A percentile compares a stretch with the other conserved stretches of the same genome.
These are phyloP conservation scores for Pipistrellus pipistrellus DNA, from an alignment of 2,797 vertebrate species.

Conservation along the genomic window DNA sequence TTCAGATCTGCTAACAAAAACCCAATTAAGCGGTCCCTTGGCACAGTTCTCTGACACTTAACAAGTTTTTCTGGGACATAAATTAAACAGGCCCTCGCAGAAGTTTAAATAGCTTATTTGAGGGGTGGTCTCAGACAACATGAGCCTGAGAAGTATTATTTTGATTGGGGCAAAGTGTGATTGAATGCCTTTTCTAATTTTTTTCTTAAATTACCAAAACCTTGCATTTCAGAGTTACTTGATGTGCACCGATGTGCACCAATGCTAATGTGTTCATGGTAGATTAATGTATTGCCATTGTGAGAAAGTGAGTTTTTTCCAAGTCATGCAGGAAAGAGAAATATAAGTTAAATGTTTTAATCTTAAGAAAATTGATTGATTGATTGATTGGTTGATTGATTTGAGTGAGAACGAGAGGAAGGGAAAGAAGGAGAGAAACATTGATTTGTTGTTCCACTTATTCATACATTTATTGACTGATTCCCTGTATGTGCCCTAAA, in stretches of 20 bases:
- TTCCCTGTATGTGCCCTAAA: not conserved
- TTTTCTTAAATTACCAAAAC: not conserved
- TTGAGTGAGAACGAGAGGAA: not conserved
- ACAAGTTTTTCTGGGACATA: not conserved
- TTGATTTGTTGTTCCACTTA: not conserved
- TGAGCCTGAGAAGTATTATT: not conserved
- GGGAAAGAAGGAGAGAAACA: not conserved
- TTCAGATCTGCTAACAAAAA: constrained; percentile 61
- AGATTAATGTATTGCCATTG: not conserved
- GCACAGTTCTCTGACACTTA: not conserved
- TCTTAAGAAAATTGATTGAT: not conserved
- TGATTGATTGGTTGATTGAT: not conserved
- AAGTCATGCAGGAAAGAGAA: not conserved
- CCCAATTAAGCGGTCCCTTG: not conserved
- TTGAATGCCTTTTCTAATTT: constrained; percentile 20
- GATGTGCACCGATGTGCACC: no score
- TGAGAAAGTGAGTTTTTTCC: not conserved
- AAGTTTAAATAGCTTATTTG: constrained; percentile 14
- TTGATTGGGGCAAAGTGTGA: not conserved
- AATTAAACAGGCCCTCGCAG: constrained; percentile 36
- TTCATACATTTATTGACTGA: not conserved
- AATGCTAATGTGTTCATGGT: not conserved
- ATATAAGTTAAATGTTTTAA: not conserved
- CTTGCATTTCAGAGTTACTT: not conserved
- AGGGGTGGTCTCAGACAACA: not conserved